Percentiles rank a stretch among this genome's conserved stretches.
phyloP scores from a whole-genome alignment of 2,888 invertebrate species.

The Drosophila parthenogenetica region DNA sequence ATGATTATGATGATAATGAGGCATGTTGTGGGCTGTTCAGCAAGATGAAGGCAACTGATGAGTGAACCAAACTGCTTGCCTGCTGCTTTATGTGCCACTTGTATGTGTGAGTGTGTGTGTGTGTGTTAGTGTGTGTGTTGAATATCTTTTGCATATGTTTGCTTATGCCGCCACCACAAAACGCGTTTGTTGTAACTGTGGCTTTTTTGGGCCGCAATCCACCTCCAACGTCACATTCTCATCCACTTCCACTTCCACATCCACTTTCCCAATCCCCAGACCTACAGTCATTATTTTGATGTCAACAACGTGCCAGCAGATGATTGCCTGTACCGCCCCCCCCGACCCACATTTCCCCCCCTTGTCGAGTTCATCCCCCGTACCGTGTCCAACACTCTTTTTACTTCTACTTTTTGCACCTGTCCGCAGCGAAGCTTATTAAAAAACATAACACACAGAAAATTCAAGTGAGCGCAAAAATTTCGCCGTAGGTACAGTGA shows the following conservation, averaged over 20 bases:
- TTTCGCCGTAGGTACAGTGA: conserved; percentile 48
- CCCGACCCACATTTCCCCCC: neutral
- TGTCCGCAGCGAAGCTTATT: conserved; percentile 68
- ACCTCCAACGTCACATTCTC: conserved; percentile 4
- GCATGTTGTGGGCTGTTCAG: conserved; percentile 18
- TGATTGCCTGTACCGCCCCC: conserved; percentile 55
- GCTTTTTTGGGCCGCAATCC: conserved; percentile 37
- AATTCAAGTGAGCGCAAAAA: conserved; percentile 41
- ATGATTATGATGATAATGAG: conserved; percentile 14
- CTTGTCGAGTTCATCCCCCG: conserved; percentile 1
- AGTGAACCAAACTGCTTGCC: conserved; percentile 51
- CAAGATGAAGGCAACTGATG: conserved; percentile 44
- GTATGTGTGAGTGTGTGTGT: conserved; percentile 16
- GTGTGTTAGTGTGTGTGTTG: conserved; percentile 24
- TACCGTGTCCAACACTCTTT: conserved; percentile 59
- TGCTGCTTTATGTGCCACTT: conserved; percentile 56
- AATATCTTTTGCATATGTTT: conserved; percentile 64
- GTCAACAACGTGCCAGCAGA: conserved; percentile 75
- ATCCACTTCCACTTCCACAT: conserved; percentile 26
- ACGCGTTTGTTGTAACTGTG: conserved; percentile 41
- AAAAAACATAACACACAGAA: conserved; percentile 58
- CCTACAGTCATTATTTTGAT: conserved; percentile 72
- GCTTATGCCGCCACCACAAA: conserved; percentile 49
- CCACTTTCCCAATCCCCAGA: conserved; percentile 37
- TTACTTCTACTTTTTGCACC: conserved; percentile 60